Percentiles rank a stretch among this genome's conserved stretches.
phyloP scores from a whole-genome alignment of 2,797 vertebrate genomes.

The Margarornis squamiger region DNA sequence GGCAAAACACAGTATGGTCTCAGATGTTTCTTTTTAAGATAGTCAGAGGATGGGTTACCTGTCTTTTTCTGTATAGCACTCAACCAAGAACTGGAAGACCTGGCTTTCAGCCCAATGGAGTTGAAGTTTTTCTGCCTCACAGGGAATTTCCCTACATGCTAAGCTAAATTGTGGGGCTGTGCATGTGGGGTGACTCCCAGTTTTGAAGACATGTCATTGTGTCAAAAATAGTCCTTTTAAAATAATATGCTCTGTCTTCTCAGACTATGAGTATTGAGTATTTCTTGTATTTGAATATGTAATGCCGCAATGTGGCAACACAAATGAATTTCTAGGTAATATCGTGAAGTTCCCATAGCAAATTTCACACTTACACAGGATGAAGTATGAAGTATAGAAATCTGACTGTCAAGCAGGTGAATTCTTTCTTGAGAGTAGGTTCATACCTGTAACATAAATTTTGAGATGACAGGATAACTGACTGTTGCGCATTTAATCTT shows the following conservation, averaged over 20 bases:
- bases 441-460: not conserved
- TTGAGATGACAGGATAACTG: not conserved
- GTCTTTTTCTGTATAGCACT: not conserved
- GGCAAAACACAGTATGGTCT: not conserved
- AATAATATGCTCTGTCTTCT: not conserved
- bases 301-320: not conserved
- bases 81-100: not conserved
- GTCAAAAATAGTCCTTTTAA: not conserved
- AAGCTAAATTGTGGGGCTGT: not conserved
- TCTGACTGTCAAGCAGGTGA: not conserved
- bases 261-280: accelerated
- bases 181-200: not conserved
- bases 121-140: not conserved
- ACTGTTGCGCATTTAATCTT: not conserved
- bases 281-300: not conserved
- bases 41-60: not conserved
- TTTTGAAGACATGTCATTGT: not conserved
- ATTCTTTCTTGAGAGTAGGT: not conserved
- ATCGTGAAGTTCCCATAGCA: not conserved
- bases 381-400: not conserved
- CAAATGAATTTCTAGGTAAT: not conserved
- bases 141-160: not conserved
- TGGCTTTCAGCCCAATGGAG: not conserved
- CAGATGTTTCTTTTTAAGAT: not conserved
- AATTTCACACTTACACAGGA: not conserved